Percentiles rank a stretch among this genome's conserved stretches.
These are phyloP conservation scores for Drosophila repleta DNA, from an alignment of 1,140 invertebrate genomes.

Conservation along the genomic window DNA sequence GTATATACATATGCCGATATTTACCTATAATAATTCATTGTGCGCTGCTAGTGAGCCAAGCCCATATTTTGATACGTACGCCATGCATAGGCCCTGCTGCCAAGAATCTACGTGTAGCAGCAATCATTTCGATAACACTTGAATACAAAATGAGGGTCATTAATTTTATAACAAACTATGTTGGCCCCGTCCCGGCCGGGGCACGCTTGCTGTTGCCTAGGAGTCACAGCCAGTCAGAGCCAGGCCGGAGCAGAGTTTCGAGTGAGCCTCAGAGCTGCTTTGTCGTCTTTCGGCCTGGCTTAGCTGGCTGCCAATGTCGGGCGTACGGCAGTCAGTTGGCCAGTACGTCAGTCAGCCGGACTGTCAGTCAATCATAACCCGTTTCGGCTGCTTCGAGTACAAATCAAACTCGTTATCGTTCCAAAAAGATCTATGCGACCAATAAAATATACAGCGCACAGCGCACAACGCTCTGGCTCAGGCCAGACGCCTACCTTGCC, in stretches of 20 bases:
- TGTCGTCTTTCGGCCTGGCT: slow-evolving; percentile 38
- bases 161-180: slow-evolving; percentile 81
- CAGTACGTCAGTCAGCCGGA: slow-evolving; percentile 46
- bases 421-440: slow-evolving; percentile 72
- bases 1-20: slow-evolving; percentile 22
- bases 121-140: slow-evolving; percentile 82
- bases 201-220: slow-evolving; percentile 48
- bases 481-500: slow-evolving; percentile 52
- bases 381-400: slow-evolving; percentile 72
- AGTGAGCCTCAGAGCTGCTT: slow-evolving; percentile 3
- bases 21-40: slow-evolving; percentile 62
- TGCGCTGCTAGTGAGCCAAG: slow-evolving; percentile 51
- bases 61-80: slow-evolving; percentile 57
- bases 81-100: slow-evolving; percentile 39
- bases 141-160: slow-evolving; percentile 82
- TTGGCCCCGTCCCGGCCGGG: slow-evolving; percentile 37
- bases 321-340: slow-evolving; percentile 13
- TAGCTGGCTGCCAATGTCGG: slow-evolving; percentile 68
- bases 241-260: background rate
- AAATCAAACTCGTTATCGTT: slow-evolving; percentile 80
- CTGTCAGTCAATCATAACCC: slow-evolving; percentile 79
- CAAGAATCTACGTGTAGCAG: slow-evolving; percentile 65
- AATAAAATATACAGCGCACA: slow-evolving; percentile 68
- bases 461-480: slow-evolving; percentile 1
- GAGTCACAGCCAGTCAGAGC: slow-evolving; percentile 21